Conservation (phyloP, 2,888 invertebrate genomes). For the Corbicula japonica region DNA sequence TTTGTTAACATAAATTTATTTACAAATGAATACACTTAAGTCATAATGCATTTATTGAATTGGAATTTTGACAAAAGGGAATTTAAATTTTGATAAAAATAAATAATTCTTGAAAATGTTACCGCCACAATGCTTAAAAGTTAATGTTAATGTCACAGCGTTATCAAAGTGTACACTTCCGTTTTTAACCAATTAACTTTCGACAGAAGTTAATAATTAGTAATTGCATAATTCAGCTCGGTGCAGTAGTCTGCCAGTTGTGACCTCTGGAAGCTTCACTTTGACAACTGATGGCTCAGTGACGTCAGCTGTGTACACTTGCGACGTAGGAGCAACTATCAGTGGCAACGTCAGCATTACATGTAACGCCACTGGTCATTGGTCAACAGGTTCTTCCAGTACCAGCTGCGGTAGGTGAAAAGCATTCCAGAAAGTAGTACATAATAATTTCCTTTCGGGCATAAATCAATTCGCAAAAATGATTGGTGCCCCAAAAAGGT, state of each 20-base stretch:
- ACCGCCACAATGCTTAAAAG: not conserved
- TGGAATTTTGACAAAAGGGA: not conserved
- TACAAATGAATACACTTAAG: no score
- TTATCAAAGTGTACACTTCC: not conserved
- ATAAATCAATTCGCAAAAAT: no score
- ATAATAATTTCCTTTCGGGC: no score
- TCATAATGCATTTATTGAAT: no score
- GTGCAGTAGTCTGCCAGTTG: conserved; percentile 13
- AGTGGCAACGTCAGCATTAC: conserved; percentile 38
- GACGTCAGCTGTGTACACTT: conserved; percentile 35
- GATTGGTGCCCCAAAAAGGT: no score
- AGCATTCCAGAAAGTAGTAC: no score
- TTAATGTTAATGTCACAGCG: not conserved
- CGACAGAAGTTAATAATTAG: not conserved
- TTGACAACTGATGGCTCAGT: conserved; percentile 24
- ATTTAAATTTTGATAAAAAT: not conserved
- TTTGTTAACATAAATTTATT: no score
- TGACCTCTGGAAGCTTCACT: conserved; percentile 7
- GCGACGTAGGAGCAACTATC: conserved; percentile 49
- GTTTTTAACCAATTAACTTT: not conserved
- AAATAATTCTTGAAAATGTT: not conserved
- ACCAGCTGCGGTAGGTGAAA: conserved; percentile 48
- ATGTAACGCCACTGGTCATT: conserved; percentile 46
- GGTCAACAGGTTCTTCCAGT: conserved; percentile 17
- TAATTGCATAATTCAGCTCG: conserved; percentile 14